These are phyloP conservation scores for Tenualosa thibaudeaui DNA, from an alignment of 2,797 vertebrate genomes.

Conservation along the genomic window DNA sequence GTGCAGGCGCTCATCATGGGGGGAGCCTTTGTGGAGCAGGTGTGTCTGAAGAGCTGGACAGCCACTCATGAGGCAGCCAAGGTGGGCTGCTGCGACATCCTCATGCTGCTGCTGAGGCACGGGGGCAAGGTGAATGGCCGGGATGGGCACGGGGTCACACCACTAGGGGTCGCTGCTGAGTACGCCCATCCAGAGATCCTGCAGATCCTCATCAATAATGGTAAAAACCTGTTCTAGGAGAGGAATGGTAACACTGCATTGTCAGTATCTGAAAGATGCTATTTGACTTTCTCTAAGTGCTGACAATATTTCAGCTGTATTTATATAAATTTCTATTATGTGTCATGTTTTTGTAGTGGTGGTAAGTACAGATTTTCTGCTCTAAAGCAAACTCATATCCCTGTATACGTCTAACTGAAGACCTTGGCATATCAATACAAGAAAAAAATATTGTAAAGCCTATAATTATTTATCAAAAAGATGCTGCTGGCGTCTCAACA, in stretches of 20 bases:
- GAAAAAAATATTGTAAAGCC: too few relatives aligned
- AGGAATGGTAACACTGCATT: not conserved
- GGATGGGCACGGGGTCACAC: constrained; percentile 81
- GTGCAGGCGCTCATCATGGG: constrained; percentile 75
- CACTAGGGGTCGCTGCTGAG: constrained; percentile 80
- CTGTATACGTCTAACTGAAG: too few relatives aligned
- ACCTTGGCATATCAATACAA: too few relatives aligned
- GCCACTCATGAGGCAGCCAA: constrained; percentile 88
- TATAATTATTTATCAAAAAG: not conserved
- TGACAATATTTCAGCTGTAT: too few relatives aligned
- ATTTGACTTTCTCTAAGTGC: too few relatives aligned
- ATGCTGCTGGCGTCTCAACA: not conserved
- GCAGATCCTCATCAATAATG: constrained; percentile 81
- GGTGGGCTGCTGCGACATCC: constrained; percentile 75
- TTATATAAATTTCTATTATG: too few relatives aligned
- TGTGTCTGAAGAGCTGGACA: constrained; percentile 79
- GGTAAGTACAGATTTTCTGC: too few relatives aligned
- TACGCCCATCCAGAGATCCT: constrained; percentile 77
- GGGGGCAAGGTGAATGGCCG: constrained; percentile 72
- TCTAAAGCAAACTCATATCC: too few relatives aligned
- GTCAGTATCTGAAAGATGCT: not conserved
- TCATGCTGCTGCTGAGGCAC: constrained; percentile 78
- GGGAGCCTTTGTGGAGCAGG: constrained; percentile 81
- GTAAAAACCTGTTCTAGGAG: constrained; percentile 55
- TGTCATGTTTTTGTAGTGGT: too few relatives aligned